Evolutionary conservation across 2,888 invertebrate species (phyloP), one percentile per base, ranked within the genome.

Genomic region (Acrocyrtus sp.): DNA sequence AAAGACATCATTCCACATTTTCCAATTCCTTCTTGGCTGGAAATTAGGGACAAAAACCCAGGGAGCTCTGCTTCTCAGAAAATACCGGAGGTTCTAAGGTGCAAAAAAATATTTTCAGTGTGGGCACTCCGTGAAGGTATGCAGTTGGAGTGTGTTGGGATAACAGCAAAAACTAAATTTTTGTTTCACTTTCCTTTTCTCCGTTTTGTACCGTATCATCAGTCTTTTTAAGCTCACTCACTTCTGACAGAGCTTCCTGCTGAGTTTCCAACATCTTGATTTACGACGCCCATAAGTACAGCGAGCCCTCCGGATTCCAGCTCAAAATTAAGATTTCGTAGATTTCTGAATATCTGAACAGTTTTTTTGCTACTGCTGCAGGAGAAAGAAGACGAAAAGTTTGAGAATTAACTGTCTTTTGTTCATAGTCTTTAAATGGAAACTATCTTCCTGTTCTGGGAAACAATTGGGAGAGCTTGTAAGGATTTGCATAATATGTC

Each of bases 401-500:
- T 51, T 58, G 34, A 29, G 67, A 60, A 69, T 69, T 67, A 67
- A 50, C 57, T 57, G 57, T 67, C 50, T 58, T 56, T 58, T 45
- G 17, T 43, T n/a, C n/a, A n/a, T 19, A 47, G 29, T 29, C 58
- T n/a, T 24, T 50, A 17, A 34, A 34, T 61, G 22, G 24, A 34
- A 60, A 5, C 24, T 50, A 53, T 58, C 53, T 53, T 53, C 43
- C 29, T 45, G 43, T 67, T 67, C 58, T 1, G 19, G 53, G 67
- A 67, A 60, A 67, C 67, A 58, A 67, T 57, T 66, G 50, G 26
- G 51, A 17, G 45, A 58, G 41, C 57, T 67, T 29, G 27, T 63
- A 24, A 50, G 51, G 51, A 67, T 67, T 67, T 67, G 67, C 67
- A 67, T 67, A 67, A 67, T 67, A 58, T 27, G 24, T 43, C n/a